Evolutionary conservation across 1,140 invertebrate species (phyloP).

Genomic region (Pomacea maculata): DNA sequence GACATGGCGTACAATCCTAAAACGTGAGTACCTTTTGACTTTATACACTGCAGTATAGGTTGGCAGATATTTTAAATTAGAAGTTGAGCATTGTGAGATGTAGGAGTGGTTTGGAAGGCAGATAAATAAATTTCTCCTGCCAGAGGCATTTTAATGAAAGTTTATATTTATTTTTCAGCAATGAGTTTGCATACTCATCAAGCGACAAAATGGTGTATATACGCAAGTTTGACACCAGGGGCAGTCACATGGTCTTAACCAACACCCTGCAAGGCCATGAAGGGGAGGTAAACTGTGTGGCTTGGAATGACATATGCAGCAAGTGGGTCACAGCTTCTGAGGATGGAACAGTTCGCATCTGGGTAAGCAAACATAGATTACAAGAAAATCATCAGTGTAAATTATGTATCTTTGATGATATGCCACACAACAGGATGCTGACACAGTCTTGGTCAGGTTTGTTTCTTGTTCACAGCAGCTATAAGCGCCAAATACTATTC

Average conservation of each 20-base stretch:
- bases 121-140: too few species aligned
- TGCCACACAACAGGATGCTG: too few species aligned
- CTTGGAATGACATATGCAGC: slow-evolving; percentile 55
- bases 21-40: slow-evolving; percentile 36
- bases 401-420: too few species aligned
- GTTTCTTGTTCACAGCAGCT: too few species aligned
- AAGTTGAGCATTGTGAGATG: not conserved
- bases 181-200: slow-evolving; percentile 64
- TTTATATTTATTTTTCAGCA: slow-evolving; percentile 33
- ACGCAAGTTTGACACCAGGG: slow-evolving; percentile 60
- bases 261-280: slow-evolving; percentile 64
- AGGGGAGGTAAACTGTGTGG: slow-evolving; percentile 59
- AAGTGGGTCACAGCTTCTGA: slow-evolving; percentile 65
- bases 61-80: not conserved
- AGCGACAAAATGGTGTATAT: slow-evolving; percentile 65
- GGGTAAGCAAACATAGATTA: slow-evolving; percentile 45
- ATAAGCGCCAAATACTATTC: too few species aligned
- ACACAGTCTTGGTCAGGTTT: too few species aligned
- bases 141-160: too few species aligned
- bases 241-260: slow-evolving; percentile 59
- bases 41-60: not conserved
- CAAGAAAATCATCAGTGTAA: too few species aligned
- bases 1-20: slow-evolving; percentile 59
- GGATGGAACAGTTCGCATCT: slow-evolving; percentile 63
- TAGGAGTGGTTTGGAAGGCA: not conserved